Evolutionary conservation across 2,888 invertebrate genomes (phyloP).

Genomic region (Lampropteryx suffumata): DNA sequence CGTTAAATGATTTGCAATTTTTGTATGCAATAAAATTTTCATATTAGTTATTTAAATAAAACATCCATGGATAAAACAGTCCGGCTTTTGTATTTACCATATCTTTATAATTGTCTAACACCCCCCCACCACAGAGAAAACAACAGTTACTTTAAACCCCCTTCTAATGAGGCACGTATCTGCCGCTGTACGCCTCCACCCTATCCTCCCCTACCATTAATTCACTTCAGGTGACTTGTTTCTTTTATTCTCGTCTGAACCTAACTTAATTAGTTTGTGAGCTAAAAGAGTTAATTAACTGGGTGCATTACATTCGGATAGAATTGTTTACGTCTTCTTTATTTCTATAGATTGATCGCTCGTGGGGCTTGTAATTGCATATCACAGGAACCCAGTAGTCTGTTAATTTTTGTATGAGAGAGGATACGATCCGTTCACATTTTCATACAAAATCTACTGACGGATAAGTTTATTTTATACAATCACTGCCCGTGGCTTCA

Average conservation of each 20-base stretch:
- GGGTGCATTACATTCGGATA: constrained; percentile 2
- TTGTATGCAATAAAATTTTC: too few species aligned
- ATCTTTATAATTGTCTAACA: neutral
- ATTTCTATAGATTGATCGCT: too few species aligned
- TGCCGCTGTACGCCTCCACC: constrained; percentile 8
- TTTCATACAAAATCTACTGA: too few species aligned
- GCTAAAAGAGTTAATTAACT: constrained; percentile 14
- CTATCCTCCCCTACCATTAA: constrained; percentile 19
- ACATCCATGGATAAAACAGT: neutral
- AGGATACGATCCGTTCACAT: too few species aligned
- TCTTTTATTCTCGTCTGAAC: constrained; percentile 23
- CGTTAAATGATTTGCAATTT: too few species aligned
- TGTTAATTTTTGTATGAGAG: too few species aligned
- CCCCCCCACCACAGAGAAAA: constrained; percentile 3
- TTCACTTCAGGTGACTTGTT: constrained; percentile 24
- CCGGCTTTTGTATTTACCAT: constrained; percentile 1
- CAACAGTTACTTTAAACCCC: constrained; percentile 11
- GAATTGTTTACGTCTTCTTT: neutral
- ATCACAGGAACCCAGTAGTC: too few species aligned
- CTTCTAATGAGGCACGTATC: constrained; percentile 33
- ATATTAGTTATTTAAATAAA: too few species aligned
- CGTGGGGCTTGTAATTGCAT: too few species aligned
- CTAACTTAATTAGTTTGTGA: constrained; percentile 24
- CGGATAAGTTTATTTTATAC: too few species aligned
- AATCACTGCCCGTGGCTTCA: too few species aligned